A percentile compares a stretch with the other conserved stretches of the same genome.
Evolutionary conservation across 2,797 vertebrate genomes (phyloP).

Genomic region (Scyliorhinus canicula): DNA sequence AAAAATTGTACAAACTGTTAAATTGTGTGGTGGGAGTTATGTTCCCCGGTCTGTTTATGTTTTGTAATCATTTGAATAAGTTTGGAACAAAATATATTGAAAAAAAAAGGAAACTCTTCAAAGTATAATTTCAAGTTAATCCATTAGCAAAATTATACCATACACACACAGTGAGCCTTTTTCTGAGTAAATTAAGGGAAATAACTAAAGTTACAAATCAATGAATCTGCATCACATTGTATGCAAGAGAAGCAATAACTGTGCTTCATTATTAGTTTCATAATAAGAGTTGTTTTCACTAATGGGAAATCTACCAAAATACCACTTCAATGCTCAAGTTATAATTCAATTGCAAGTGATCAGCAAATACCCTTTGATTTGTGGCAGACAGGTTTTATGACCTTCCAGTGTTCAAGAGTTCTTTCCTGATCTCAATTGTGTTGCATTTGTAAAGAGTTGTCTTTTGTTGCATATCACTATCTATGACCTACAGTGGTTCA

Average conservation of each 20-base stretch:
- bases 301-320: not conserved
- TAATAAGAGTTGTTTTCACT: not conserved
- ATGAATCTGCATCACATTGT: not conserved
- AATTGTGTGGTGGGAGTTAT: too few species aligned
- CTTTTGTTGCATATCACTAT: not conserved
- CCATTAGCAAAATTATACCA: too few species aligned
- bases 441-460: not conserved
- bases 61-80: too few species aligned
- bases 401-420: too few species aligned
- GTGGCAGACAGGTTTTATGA: not conserved
- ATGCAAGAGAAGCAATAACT: not conserved
- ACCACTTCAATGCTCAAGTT: not conserved
- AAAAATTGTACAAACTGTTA: too few species aligned
- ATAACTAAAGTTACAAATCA: not conserved
- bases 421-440: not conserved
- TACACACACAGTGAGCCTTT: too few species aligned
- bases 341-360: not conserved
- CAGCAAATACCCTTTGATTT: not conserved
- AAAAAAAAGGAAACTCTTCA: too few species aligned
- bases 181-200: not conserved
- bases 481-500: not conserved
- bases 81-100: too few species aligned
- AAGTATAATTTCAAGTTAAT: not conserved
- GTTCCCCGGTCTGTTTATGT: too few species aligned
- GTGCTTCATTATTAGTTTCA: not conserved